These are phyloP conservation scores for Sebastes alutus DNA, from an alignment of 2,797 vertebrate species.

Conservation along the genomic window DNA sequence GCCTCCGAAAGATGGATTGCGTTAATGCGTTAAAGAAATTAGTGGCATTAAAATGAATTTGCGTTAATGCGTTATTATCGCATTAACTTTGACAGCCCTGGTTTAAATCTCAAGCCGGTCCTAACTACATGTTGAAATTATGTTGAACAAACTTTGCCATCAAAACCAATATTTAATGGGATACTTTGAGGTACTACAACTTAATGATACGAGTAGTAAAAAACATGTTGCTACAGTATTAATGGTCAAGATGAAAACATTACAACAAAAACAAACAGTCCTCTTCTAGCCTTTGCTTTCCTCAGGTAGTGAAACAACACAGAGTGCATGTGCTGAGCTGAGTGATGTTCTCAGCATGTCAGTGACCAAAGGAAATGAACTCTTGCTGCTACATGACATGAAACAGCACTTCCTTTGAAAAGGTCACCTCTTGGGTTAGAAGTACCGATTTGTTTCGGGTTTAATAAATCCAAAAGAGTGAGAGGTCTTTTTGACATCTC, in stretches of 20 bases:
- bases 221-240: background rate
- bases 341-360: constrained; percentile 31
- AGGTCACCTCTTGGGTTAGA: constrained; percentile 56
- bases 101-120: background rate
- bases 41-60: too few species aligned
- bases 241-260: background rate
- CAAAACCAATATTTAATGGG: background rate
- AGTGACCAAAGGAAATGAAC: constrained; percentile 50
- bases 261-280: background rate
- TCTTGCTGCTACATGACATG: constrained; percentile 72
- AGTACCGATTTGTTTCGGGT: constrained; percentile 47
- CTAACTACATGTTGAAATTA: background rate
- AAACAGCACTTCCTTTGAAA: constrained; percentile 71
- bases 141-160: background rate
- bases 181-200: background rate
- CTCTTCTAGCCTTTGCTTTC: background rate
- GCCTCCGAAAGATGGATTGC: too few species aligned
- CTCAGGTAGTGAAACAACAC: background rate
- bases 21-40: too few species aligned
- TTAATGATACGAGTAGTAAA: background rate
- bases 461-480: constrained; percentile 77
- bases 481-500: constrained; percentile 38
- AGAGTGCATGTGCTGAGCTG: background rate
- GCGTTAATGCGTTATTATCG: too few species aligned
- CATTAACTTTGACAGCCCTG: too few species aligned